Evolutionary conservation across 2,113 vertebrate genomes (phyloP), one percentile per base, ranked within the genome.

Genomic region (Camarhynchus parvulus): DNA sequence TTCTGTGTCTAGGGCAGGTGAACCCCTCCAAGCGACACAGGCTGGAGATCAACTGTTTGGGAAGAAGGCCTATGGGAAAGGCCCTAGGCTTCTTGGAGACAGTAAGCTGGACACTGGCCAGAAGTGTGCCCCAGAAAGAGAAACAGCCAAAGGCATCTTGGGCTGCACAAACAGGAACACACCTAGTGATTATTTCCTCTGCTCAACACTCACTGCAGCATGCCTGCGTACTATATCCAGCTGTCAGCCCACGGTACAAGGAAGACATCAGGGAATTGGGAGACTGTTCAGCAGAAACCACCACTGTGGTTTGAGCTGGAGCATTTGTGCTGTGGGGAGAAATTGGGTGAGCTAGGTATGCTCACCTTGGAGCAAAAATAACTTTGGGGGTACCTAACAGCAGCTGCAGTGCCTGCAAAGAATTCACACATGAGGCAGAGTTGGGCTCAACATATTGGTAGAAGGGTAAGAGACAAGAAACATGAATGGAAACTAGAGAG

Each of bases 31-130:
- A 84, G 59, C 33, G 25, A 50, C 22, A 13, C 4, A 62, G 21
- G 5, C 16, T 52, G 14, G 10, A 18, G 18, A 41, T 10, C 5
- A 67, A 3, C 25, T 33, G 6, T 25, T 19, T 56, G 47, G 42
- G 19, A 33, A 62, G 5, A 2, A 67, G 33, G 10, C 46, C 7
- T 77, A 7, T 59, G 44, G 16, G 47, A 63, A 67, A 42, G 9
- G 4, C 10, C 25, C 16, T n/a, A 18, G 25, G 5, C 17, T 73
- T 46, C 11, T 16, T 39, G n/a, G 21, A 15, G 5, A 0, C 15
- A 50, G 28, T 31, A 44, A 64, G 20, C 7, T 70, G 63, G 50
- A 41, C 18, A 11, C 9, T 7, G 25, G 4, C 10, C 33, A 68
- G 37, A 37, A 46, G 25, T 14, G 10, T 30, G 24, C 10, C 33